phyloP scores from a whole-genome alignment of 2,888 invertebrate species.

The Hydrotaea diabolus region DNA sequence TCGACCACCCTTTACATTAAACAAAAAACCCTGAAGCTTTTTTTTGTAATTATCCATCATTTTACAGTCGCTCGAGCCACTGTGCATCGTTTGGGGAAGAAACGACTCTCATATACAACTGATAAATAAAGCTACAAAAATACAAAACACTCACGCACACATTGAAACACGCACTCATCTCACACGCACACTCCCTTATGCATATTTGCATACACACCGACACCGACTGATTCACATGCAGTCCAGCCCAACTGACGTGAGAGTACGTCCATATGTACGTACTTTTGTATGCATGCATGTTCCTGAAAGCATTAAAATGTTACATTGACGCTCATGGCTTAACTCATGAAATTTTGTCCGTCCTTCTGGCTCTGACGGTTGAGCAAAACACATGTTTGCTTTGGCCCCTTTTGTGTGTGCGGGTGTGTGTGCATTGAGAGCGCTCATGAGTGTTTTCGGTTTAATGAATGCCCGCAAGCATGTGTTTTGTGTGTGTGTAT shows the following conservation, averaged over 20 bases:
- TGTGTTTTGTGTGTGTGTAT: background rate
- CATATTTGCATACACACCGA: constrained; percentile 16
- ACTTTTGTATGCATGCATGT: background rate
- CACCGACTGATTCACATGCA: constrained; percentile 1
- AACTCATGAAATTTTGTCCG: background rate
- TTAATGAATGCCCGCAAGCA: background rate
- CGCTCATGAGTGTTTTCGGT: background rate
- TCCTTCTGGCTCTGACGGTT: background rate
- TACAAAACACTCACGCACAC: constrained; percentile 14
- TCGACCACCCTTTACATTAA: too few species aligned
- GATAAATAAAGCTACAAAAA: constrained; percentile 1
- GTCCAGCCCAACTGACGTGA: background rate
- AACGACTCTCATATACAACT: background rate
- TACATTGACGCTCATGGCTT: constrained; percentile 11
- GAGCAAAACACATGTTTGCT: background rate
- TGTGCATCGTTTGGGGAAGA: background rate
- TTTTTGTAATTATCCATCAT: too few species aligned
- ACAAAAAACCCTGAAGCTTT: too few species aligned
- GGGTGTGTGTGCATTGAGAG: background rate
- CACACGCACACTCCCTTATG: too few species aligned
- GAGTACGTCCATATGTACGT: too few species aligned
- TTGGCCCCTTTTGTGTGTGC: constrained; percentile 9
- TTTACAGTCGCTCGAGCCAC: too few species aligned
- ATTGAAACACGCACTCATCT: background rate
- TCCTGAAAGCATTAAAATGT: constrained; percentile 13